Base-by-base conservation (phyloP, 2,113 vertebrate species). In the Misgurnus mizolepis region DNA sequence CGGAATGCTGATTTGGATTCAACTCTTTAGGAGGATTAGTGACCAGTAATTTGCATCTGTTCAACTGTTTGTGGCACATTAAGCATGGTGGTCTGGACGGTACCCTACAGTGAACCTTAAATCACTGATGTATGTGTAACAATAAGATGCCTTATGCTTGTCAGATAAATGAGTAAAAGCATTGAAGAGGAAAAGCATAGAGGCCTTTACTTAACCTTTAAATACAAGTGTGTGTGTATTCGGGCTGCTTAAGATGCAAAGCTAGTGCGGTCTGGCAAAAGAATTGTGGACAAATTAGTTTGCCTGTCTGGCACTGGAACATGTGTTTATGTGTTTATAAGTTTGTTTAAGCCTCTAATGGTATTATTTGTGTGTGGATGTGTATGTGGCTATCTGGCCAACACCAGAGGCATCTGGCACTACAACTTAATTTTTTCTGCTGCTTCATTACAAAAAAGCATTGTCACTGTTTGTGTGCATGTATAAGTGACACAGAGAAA, bases 1-100 rank as follows among this genome's bases (percentile, higher is more conserved):
- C 27, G 50, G 50, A 67, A 45, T 34, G 50, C 17, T 76, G 27
- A 47, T 80, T 80, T 34, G 70, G 69, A 66, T 74, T 80, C 65
- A 7, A 34, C 65, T 12, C 7, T 75, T 75, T 10, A 40, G 75
- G 15, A 18, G 74, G 78, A 83, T 83, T 80, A 83, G 70, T 10
- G 15, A 68, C 55, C 55, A n/a, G 45, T 14, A 39, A 40, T 70
- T 83, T 67, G 43, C n/a, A 3, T 74, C 70, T 79, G 47, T 68
- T 56, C 39, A 34, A 65, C 7, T 41, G 15, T 17, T 41, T 39
- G 72, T 15, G 12, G 50, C 67, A 69, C 5, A 64, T 55, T 39
- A 17, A 22, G 41, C 53, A 62, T 15, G 34, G 47, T 18, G 65
- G 11, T 18, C 47, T 80, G 40, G 71, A 65, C 56, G 27, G 14